phyloP scores from a whole-genome alignment of 2,113 vertebrate species.

The Apodemus sylvaticus region DNA sequence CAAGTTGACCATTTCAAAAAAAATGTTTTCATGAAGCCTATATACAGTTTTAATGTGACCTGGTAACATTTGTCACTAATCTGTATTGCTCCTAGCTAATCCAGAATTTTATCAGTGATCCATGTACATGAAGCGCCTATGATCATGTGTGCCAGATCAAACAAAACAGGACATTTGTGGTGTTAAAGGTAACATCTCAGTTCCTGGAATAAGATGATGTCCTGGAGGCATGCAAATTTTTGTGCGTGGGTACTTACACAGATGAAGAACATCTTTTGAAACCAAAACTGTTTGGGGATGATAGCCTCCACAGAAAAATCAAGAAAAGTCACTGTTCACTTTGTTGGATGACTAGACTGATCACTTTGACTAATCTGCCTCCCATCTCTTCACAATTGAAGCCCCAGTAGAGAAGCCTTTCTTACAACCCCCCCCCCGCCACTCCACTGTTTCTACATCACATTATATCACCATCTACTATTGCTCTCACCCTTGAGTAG shows the following conservation, averaged over 20 bases:
- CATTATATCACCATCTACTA: neutral
- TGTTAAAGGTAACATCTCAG: neutral
- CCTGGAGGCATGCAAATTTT: no score
- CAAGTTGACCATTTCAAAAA: neutral
- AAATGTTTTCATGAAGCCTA: neutral
- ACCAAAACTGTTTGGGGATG: neutral
- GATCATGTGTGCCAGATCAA: neutral
- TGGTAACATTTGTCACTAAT: neutral
- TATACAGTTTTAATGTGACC: neutral
- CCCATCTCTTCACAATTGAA: neutral
- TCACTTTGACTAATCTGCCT: neutral
- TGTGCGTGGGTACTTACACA: neutral
- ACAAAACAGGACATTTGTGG: neutral
- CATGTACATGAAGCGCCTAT: neutral
- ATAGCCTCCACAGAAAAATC: neutral
- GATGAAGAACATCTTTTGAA: neutral
- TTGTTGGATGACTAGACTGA: neutral
- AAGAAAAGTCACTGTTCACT: neutral
- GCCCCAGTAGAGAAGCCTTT: neutral
- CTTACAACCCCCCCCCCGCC: neutral
- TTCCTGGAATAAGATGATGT: neutral
- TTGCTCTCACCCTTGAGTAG: no score
- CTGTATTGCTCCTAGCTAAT: neutral
- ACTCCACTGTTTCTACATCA: neutral
- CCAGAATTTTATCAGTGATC: no score